Conservation (phyloP, 2,797 vertebrate species). For the Yasuhikotakia modesta region DNA sequence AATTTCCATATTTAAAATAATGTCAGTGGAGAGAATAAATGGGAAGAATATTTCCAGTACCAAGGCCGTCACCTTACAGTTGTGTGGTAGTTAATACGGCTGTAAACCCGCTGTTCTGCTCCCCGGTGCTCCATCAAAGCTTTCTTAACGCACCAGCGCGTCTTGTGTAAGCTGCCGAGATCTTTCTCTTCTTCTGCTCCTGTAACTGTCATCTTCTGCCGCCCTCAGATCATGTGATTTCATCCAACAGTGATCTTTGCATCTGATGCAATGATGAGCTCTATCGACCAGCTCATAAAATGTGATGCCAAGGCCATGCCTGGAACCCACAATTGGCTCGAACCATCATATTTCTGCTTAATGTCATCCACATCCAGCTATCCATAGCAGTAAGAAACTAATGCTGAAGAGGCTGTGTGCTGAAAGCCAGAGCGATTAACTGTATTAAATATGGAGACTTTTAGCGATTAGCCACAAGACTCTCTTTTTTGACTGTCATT, state of each 20-base stretch:
- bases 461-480: constrained; percentile 36
- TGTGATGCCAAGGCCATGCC: constrained; percentile 31
- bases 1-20: too few species aligned
- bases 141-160: neutral
- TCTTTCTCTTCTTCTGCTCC: neutral
- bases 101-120: neutral
- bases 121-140: too few species aligned
- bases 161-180: neutral
- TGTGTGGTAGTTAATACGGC: neutral
- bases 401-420: neutral
- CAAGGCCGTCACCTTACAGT: neutral
- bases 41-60: too few species aligned
- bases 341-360: constrained; percentile 43
- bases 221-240: constrained; percentile 33
- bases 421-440: constrained; percentile 26
- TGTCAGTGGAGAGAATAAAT: too few species aligned
- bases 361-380: constrained; percentile 18
- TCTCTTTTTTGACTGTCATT: constrained; percentile 39
- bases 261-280: constrained; percentile 41
- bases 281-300: constrained; percentile 44
- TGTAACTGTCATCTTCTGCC: constrained; percentile 8
- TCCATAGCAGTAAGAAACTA: neutral
- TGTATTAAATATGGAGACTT: constrained; percentile 43
- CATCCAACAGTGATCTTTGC: constrained; percentile 30
- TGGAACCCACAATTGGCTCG: constrained; percentile 37